Evolutionary conservation across 2,797 vertebrate species (phyloP).

Genomic region (Danionella dracula): DNA sequence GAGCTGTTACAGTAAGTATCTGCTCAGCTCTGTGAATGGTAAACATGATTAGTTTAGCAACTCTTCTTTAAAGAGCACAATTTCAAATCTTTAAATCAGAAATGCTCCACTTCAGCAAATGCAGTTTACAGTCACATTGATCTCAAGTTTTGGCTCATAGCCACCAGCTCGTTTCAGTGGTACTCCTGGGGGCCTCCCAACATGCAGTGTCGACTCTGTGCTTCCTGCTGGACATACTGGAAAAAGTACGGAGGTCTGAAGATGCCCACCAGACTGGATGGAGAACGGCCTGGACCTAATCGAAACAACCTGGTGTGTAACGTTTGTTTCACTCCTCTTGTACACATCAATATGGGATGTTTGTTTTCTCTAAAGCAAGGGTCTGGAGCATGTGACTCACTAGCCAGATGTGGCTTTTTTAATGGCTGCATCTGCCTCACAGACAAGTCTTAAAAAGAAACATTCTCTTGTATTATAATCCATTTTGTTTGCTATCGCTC

Average conservation of each 20-base stretch:
- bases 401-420: too few relatives aligned
- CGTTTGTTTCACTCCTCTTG: too few relatives aligned
- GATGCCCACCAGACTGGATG: constrained; percentile 95
- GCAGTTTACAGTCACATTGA: neutral
- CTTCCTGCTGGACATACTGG: constrained; percentile 98
- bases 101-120: neutral
- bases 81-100: too few relatives aligned
- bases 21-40: too few relatives aligned
- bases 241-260: constrained; percentile 98
- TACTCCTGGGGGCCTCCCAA: constrained; percentile 98
- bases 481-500: too few relatives aligned
- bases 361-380: constrained; percentile 6
- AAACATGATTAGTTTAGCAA: too few relatives aligned
- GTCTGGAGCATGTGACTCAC: too few relatives aligned
- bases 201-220: constrained; percentile 97
- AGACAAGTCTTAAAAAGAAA: too few relatives aligned
- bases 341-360: too few relatives aligned
- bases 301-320: constrained; percentile 85
- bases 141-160: constrained; percentile 55
- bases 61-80: too few relatives aligned
- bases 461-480: too few relatives aligned
- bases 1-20: constrained; percentile 94
- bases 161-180: constrained; percentile 97
- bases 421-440: too few relatives aligned
- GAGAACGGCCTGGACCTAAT: constrained; percentile 93